Conservation (phyloP, 2,888 invertebrate genomes). For the Odontothrips loti region DNA sequence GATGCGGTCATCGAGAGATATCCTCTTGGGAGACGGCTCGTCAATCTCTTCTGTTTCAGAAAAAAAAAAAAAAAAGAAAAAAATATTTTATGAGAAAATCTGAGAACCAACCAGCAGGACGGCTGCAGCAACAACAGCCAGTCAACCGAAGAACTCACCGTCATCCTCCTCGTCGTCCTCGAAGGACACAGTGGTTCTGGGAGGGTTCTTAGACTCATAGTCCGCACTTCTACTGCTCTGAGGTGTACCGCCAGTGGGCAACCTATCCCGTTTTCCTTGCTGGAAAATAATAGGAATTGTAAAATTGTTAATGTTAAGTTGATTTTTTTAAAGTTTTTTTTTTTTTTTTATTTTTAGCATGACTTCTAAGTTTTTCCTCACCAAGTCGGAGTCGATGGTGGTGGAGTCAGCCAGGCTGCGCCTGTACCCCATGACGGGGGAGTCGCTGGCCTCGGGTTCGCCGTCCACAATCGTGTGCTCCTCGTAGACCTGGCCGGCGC, state of each 20-base stretch:
- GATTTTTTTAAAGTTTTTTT: too few relatives aligned
- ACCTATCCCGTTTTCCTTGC: neutral
- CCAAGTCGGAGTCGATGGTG: conserved; percentile 44
- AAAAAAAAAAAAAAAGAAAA: neutral
- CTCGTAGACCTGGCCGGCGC: neutral
- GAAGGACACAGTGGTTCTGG: neutral
- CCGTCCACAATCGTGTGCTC: neutral
- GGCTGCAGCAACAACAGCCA: too few relatives aligned
- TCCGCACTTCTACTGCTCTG: neutral
- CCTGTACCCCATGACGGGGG: conserved; percentile 39
- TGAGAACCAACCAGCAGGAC: too few relatives aligned
- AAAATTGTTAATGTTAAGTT: too few relatives aligned
- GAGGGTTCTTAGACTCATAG: neutral
- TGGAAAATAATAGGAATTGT: too few relatives aligned
- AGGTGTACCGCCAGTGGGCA: neutral
- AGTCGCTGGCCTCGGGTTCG: conserved; percentile 21
- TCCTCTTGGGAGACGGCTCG: conserved; percentile 41
- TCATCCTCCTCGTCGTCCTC: conserved; percentile 3
- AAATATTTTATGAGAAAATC: neutral
- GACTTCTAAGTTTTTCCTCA: too few relatives aligned
- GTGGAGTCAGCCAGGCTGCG: conserved; percentile 43
- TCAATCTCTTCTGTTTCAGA: neutral
- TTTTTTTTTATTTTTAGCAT: too few relatives aligned
- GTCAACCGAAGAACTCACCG: neutral
- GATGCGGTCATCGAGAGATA: conserved; percentile 44